Conservation (phyloP, 2,888 invertebrate genomes). For the Julus scanicus region DNA sequence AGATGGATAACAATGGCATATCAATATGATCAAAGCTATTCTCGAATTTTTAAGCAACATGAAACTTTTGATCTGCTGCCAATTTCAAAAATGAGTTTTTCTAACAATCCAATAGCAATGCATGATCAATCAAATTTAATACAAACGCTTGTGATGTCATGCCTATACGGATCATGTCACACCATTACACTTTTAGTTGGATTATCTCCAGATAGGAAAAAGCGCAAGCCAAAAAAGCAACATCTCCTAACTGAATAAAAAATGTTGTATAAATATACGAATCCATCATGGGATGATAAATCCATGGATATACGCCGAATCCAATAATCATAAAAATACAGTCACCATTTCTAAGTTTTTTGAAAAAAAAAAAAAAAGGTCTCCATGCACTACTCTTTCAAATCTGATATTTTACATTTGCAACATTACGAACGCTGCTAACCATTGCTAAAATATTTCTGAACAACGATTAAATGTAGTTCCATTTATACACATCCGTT, state of each 20-base stretch:
- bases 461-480: too few species aligned
- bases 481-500: too few species aligned
- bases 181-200: conserved; percentile 4
- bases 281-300: background rate
- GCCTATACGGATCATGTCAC: conserved; percentile 33
- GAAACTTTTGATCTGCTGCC: background rate
- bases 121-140: conserved; percentile 14
- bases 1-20: background rate
- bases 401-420: too few species aligned
- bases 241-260: background rate
- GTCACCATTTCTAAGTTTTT: background rate
- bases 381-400: background rate
- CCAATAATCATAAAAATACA: background rate
- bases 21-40: background rate
- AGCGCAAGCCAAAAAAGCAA: background rate
- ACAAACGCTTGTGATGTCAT: background rate
- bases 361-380: background rate
- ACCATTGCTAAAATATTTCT: too few species aligned
- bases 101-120: conserved; percentile 8
- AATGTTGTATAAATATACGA: background rate
- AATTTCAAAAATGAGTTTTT: background rate
- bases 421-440: too few species aligned
- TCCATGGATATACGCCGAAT: background rate
- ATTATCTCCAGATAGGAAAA: background rate
- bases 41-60: background rate